Base-by-base conservation (phyloP, 2,888 invertebrate genomes). In the Synergus umbraculus region DNA sequence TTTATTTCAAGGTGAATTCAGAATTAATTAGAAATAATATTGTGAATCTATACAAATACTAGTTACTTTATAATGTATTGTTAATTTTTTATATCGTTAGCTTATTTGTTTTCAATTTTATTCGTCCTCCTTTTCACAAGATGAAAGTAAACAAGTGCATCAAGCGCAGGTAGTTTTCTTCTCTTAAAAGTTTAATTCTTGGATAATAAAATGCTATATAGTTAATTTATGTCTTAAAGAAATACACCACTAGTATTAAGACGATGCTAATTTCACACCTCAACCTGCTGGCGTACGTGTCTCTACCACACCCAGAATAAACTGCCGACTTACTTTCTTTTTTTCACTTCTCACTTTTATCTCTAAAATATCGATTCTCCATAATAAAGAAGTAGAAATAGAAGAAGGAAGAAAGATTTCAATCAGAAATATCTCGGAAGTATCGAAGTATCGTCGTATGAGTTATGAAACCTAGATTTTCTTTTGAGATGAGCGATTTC, bases 201-300 rank as follows among this genome's bases (percentile, higher is more conserved):
- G n/a, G 18, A 10, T 49, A 73, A 73, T 73, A 54, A 37, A 73
- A 73, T 73, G 15, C 37, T 37, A 15, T 37, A 15, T 29, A 3
- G n/a, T 54, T 37, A 37, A 73, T 73, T 73, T 37, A n/a, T 13
- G 10, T 54, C 54, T 54, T 54, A 54, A 54, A 54, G 73, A 9
- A 73, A 46, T 46, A 46, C 46, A 46, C 46, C 46, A 69, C 10
- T 49, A 46, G 67, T 69, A 73, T 73, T 49, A 73, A 73, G 73
- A 37, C 49, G 49, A 54, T 49, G n/a, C 49, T 46, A 54, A 73
- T 73, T 73, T 73, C 29, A 73, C 73, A 49, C 73, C 37, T 73
- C 37, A 13, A 46, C 60, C 60, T 60, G 60, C 60, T 60, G 60
- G 22, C 60, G 22, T 60, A 10, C 60, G 22, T 60, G 18, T 60